Evolutionary conservation across 2,113 vertebrate species (phyloP).

Genomic region (Pristiophorus japonicus): DNA sequence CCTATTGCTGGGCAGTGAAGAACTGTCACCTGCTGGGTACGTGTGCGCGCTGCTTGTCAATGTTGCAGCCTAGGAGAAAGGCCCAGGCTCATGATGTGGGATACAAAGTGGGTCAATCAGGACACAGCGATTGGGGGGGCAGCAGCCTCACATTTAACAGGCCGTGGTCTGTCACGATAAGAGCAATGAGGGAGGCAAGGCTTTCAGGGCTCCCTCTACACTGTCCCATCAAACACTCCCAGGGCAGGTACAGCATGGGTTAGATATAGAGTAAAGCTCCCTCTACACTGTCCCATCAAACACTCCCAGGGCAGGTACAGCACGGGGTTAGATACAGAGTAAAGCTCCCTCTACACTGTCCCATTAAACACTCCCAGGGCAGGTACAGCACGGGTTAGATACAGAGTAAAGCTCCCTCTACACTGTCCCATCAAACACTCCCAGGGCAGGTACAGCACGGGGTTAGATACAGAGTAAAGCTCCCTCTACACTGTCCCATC

Average conservation of each 20-base stretch:
- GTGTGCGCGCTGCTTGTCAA: slow-evolving; percentile 11
- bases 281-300: background rate
- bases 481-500: no score
- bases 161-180: background rate
- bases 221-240: background rate
- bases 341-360: background rate
- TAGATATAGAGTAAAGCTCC: background rate
- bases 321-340: background rate
- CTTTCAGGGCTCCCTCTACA: background rate
- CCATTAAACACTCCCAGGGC: no score
- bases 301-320: background rate
- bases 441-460: no score
- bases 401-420: background rate
- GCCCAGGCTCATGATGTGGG: background rate
- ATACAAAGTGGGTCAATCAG: no score
- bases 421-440: background rate
- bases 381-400: background rate
- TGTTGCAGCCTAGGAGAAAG: background rate
- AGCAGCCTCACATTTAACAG: background rate
- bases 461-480: no score
- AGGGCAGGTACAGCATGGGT: background rate
- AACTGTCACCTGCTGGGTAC: slow-evolving; percentile 71
- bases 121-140: no score
- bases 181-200: background rate
- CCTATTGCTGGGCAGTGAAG: slow-evolving; percentile 83